Evolutionary conservation across 2,113 vertebrate species (phyloP), one percentile per base, ranked within the genome.

Genomic region (Gallinago media): DNA sequence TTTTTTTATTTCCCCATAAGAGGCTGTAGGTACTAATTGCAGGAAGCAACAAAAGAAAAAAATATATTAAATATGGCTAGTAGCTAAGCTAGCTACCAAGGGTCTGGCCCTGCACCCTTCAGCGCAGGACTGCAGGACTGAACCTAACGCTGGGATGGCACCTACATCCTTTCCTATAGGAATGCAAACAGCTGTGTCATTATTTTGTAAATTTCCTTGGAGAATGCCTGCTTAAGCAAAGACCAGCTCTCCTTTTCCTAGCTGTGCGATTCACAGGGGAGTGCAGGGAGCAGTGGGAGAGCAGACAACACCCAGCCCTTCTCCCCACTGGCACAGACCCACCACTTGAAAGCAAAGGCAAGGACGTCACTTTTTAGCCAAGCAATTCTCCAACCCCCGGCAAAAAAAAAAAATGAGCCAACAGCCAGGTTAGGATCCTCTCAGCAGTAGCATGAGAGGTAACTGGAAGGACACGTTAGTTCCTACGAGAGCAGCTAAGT

Each of bases 241-340:
- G 77, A 76, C 6, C 61, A 91, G n/a, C 13, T 94, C n/a, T 91
- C 55, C 12, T 68, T 95, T 95, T 82, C 46, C 27, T 75, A 2
- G 1, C 70, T 73, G 44, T 40, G n/a, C 23, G 87, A 20, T 71
- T 94, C 55, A 61, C 4, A 20, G 18, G 4, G 1, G 38, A 74
- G 17, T 79, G 80, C 18, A 55, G 74, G 55, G 27, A 63, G 47
- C 9, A 46, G 32, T 59, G 47, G 34, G 34, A 91, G 52, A 61
- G 21, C 31, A 92, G 29, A 56, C 15, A 84, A 13, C 10, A 7
- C 0, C 0, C 10, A 55, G 46, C 4, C 11, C 16, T 68, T 61
- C 17, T 21, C 27, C 40, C 29, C 8, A 7, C 5, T 26, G 49
- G 25, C 20, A 82, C 0, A 0, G 3, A 20, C 14, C 12, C 56